Conservation (phyloP, 2,888 invertebrate genomes). For the Leptopilina drosophilae region DNA sequence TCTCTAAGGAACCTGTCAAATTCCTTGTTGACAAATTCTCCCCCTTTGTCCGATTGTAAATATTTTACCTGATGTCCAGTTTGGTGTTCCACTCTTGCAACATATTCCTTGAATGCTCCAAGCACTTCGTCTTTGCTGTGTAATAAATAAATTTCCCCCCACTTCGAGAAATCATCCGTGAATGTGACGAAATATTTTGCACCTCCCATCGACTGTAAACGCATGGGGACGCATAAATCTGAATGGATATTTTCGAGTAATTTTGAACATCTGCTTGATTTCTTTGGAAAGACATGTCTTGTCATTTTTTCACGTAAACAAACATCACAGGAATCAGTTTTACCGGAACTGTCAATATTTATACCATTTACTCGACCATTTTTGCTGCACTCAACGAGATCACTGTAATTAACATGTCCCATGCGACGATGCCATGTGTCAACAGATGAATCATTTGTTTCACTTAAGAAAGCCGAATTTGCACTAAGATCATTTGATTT, state of each 20-base stretch:
- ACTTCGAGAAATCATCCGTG: conserved; percentile 59
- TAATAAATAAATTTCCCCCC: conserved; percentile 58
- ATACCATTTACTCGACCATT: conserved; percentile 8
- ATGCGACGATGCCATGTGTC: conserved; percentile 42
- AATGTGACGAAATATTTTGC: conserved; percentile 60
- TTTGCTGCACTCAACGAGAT: conserved; percentile 7
- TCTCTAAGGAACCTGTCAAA: conserved; percentile 43
- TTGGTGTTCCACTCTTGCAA: conserved; percentile 51
- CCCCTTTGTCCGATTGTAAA: conserved; percentile 51
- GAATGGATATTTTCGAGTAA: conserved; percentile 59
- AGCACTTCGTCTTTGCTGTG: conserved; percentile 54
- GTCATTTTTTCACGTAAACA: conserved; percentile 47
- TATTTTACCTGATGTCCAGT: conserved; percentile 48
- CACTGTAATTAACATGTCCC: conserved; percentile 43
- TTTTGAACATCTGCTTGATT: conserved; percentile 24
- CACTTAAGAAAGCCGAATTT: background rate
- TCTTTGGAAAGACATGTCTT: conserved; percentile 28
- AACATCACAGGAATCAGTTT: conserved; percentile 16
- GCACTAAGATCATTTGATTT: background rate
- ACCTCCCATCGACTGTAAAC: conserved; percentile 52
- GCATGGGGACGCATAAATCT: conserved; percentile 61
- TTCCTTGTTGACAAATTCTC: conserved; percentile 47
- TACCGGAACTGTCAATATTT: background rate
- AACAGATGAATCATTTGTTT: background rate
- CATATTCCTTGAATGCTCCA: conserved; percentile 51